Conservation (phyloP, 2,888 invertebrate genomes). For the Drosophila merina region DNA sequence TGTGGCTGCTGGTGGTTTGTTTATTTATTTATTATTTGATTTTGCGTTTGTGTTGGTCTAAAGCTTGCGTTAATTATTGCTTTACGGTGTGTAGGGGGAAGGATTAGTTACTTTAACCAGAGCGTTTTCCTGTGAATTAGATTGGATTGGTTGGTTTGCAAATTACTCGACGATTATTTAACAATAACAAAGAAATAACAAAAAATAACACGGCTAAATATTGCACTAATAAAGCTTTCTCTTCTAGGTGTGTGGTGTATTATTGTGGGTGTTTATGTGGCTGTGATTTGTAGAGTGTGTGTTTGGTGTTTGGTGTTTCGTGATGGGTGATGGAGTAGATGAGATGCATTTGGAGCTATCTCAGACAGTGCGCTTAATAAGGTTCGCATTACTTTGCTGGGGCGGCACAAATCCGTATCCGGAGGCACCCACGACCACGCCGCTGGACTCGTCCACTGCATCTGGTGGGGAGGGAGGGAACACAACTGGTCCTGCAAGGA, state of each 20-base stretch:
- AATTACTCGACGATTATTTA: constrained; percentile 58
- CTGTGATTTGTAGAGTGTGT: background rate
- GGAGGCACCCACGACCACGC: constrained; percentile 92
- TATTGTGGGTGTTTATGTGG: constrained; percentile 6
- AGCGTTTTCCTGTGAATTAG: constrained; percentile 73
- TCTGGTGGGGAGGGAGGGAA: constrained; percentile 90
- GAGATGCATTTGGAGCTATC: constrained; percentile 44
- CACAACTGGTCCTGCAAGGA: constrained; percentile 89
- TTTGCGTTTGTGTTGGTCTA: constrained; percentile 1
- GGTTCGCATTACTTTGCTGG: constrained; percentile 78
- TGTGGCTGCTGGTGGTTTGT: background rate
- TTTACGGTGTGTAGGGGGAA: constrained; percentile 23
- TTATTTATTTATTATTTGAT: background rate
- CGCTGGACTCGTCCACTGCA: constrained; percentile 90
- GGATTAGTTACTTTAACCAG: constrained; percentile 62
- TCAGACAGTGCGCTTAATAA: constrained; percentile 60
- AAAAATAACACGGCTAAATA: constrained; percentile 50
- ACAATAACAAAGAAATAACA: constrained; percentile 60
- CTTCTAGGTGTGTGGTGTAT: constrained; percentile 31
- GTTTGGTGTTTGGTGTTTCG: background rate
- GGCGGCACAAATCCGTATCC: constrained; percentile 94
- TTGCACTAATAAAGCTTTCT: constrained; percentile 80
- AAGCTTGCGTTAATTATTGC: constrained; percentile 33
- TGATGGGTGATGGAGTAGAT: constrained; percentile 18
- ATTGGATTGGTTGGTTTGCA: constrained; percentile 46